Conservation (phyloP, 2,888 invertebrate genomes). For the Biston betularia region DNA sequence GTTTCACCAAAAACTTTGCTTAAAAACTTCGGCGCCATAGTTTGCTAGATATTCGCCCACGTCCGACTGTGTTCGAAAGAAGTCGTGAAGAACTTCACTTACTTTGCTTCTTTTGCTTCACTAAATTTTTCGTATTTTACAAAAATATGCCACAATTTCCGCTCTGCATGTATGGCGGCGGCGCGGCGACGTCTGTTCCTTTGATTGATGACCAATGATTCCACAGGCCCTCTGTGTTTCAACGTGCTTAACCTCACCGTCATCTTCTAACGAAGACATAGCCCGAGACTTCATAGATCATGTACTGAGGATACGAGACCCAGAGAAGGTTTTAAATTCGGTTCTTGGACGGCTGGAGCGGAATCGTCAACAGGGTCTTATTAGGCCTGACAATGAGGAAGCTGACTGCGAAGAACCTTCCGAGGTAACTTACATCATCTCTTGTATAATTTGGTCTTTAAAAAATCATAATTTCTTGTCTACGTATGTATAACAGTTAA, state of each 20-base stretch:
- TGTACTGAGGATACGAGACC: constrained; percentile 67
- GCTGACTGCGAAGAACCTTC: constrained; percentile 63
- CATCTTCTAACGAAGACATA: constrained; percentile 62
- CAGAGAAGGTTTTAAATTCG: constrained; percentile 73
- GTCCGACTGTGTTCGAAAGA: too few species aligned
- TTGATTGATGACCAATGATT: not conserved
- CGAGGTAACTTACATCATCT: constrained; percentile 52
- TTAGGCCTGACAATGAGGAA: constrained; percentile 50
- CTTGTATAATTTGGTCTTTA: not conserved
- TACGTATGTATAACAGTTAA: too few species aligned
- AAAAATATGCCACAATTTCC: too few species aligned
- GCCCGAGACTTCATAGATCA: constrained; percentile 70
- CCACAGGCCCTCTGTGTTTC: constrained; percentile 59
- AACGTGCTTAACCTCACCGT: constrained; percentile 57
- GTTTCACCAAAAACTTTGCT: too few species aligned
- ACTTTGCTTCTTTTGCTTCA: too few species aligned
- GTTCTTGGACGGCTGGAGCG: constrained; percentile 69
- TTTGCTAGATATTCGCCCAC: too few species aligned
- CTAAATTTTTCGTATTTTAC: not conserved
- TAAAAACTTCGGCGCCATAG: too few species aligned
- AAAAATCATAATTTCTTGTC: too few species aligned
- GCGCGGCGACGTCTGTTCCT: not conserved
- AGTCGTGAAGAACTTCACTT: too few species aligned
- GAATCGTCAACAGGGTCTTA: constrained; percentile 56
- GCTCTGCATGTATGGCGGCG: too few species aligned